Percentiles rank a stretch among this genome's conserved stretches.
These are phyloP conservation scores for Microplitis demolitor DNA, from an alignment of 1,140 invertebrate species.

Conservation along the genomic window DNA sequence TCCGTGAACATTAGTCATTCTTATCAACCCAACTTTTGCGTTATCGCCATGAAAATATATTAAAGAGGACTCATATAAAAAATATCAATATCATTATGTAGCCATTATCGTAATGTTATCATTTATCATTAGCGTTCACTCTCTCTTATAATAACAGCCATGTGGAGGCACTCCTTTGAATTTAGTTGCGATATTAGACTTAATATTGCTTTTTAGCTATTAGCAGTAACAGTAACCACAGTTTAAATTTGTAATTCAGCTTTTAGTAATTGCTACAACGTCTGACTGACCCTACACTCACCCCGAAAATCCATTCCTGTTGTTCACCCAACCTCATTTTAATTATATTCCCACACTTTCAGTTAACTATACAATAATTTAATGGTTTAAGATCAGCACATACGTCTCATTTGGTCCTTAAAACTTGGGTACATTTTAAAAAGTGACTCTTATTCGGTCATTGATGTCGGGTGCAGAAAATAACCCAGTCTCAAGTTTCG, in stretches of 20 bases:
- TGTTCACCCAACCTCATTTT: not conserved
- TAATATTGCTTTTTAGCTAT: not conserved
- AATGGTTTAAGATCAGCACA: too few species aligned
- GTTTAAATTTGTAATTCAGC: not conserved
- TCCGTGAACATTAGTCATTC: not conserved
- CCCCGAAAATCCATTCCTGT: slow-evolving; percentile 10
- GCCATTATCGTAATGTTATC: not conserved
- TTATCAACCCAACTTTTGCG: not conserved
- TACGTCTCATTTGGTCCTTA: too few species aligned
- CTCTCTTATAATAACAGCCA: not conserved
- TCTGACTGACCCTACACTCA: not conserved
- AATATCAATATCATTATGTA: not conserved
- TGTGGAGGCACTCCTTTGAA: not conserved
- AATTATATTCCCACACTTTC: too few species aligned
- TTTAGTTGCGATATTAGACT: not conserved
- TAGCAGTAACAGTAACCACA: not conserved
- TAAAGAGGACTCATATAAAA: not conserved
- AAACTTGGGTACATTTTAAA: too few species aligned
- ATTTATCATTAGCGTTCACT: not conserved
- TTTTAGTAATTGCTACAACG: not conserved
- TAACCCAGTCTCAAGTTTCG: not conserved
- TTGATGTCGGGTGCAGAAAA: not conserved
- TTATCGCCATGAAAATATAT: not conserved
- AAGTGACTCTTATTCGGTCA: not conserved
- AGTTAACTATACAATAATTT: too few species aligned